A percentile compares a stretch with the other conserved stretches of the same genome.
Evolutionary conservation across 2,113 vertebrate species (phyloP).

Genomic region (Lamprologus sp.): DNA sequence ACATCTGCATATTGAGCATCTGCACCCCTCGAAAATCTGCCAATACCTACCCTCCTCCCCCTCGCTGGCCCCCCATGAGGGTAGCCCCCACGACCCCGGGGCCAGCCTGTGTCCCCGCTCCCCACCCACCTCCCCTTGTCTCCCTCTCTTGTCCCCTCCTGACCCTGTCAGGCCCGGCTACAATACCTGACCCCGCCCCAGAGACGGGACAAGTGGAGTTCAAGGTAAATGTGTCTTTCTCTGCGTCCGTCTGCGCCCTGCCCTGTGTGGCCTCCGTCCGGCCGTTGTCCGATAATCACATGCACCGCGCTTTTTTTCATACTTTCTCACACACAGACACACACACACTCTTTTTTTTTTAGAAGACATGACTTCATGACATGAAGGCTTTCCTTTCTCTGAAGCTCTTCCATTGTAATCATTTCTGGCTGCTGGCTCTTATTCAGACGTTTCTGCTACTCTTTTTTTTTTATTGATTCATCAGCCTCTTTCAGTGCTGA

Average conservation of each 20-base stretch:
- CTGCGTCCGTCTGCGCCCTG: conserved; percentile 32
- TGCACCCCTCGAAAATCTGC: conserved; percentile 69
- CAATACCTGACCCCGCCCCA: conserved; percentile 64
- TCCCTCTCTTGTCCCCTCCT: conserved; percentile 28
- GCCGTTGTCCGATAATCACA: conserved; percentile 46
- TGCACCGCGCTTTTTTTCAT: conserved; percentile 45
- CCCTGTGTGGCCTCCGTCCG: conserved; percentile 11
- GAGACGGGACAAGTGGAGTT: conserved; percentile 63
- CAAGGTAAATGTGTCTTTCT: conserved; percentile 70
- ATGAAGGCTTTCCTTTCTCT: conserved; percentile 22
- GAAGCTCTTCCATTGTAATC: conserved; percentile 3
- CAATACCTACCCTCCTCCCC: conserved; percentile 40
- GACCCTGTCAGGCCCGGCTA: conserved; percentile 56
- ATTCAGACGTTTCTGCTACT: conserved; percentile 25
- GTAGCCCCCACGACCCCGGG: conserved; percentile 53
- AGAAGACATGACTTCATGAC: not conserved
- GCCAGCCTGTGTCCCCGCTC: conserved; percentile 39
- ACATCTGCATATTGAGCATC: conserved; percentile 79
- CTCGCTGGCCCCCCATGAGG: conserved; percentile 30
- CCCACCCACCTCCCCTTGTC: conserved; percentile 4
- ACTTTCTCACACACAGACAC: conserved; percentile 42
- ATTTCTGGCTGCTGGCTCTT: not conserved
- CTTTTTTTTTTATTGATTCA: conserved; percentile 24
- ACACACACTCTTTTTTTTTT: not conserved
- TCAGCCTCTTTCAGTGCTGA: not conserved